Percentiles rank a stretch among this genome's conserved stretches.
phyloP scores from a whole-genome alignment of 2,888 invertebrate species.

The Euproctis similis region DNA sequence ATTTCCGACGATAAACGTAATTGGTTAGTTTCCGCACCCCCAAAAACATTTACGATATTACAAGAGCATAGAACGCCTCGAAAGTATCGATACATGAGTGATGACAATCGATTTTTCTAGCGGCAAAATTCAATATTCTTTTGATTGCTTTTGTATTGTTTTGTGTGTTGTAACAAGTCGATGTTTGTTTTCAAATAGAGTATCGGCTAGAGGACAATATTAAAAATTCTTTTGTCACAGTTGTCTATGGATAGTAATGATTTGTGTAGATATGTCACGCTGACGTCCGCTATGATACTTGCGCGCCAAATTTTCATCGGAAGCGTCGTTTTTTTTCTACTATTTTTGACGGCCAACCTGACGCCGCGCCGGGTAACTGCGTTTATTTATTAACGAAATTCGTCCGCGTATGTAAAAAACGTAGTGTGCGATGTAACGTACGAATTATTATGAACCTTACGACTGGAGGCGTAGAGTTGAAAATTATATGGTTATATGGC shows the following conservation, averaged over 20 bases:
- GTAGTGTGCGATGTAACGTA: conserved; percentile 26
- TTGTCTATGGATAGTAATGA: conserved; percentile 65
- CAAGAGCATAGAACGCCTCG: too few species aligned
- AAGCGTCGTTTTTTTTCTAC: conserved; percentile 54
- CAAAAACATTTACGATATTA: conserved; percentile 33
- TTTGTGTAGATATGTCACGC: conserved; percentile 63
- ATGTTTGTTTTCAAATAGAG: conserved; percentile 39
- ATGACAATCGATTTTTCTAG: conserved; percentile 35
- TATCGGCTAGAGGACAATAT: conserved; percentile 58
- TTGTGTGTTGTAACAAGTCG: conserved; percentile 35
- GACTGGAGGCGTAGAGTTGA: conserved; percentile 32
- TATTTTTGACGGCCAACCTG: conserved; percentile 52
- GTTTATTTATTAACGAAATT: conserved; percentile 76
- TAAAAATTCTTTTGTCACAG: conserved; percentile 71
- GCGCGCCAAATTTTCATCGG: conserved; percentile 62
- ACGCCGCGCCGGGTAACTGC: conserved; percentile 59
- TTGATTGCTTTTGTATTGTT: conserved; percentile 30
- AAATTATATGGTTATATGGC: conserved; percentile 17
- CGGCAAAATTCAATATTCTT: conserved; percentile 33
- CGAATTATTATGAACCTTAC: conserved; percentile 29
- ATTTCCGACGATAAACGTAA: conserved; percentile 28
- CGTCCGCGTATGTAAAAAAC: conserved; percentile 61
- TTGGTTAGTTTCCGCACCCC: conserved; percentile 19
- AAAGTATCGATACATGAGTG: too few species aligned
- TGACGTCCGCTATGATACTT: conserved; percentile 64